Evolutionary conservation across 1,140 invertebrate genomes (phyloP), one percentile per base, ranked within the genome.

Genomic region (Atta colombica): DNA sequence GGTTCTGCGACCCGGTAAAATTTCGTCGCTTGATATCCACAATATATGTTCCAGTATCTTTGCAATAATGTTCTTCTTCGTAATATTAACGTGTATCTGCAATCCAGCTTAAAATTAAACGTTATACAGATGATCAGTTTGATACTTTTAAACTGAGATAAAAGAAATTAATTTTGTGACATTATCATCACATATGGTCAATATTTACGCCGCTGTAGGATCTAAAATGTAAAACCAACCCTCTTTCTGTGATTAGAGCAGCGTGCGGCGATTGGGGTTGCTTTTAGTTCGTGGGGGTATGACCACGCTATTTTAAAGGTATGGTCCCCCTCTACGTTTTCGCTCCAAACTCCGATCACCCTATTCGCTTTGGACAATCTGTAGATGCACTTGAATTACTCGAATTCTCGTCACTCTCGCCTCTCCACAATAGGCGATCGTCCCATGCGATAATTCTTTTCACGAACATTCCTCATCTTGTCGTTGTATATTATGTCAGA

Each of bases 191-290:
- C 3, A 12, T 69, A 8, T 53, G 78, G 69, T 63, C 81, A 87
- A 88, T 87, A 72, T 12, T 72, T 77, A 21, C 1, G 18, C 69
- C 2, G 39, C 39, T 69, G 63, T 39, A 16, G 77, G 86, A 63
- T 92, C 88, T 89, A 85, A 88, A 93, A 91, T 93, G 91, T 91
- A 92, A 95, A 95, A 92, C 94, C 94, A 94, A 93, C 91, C 94
- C 93, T 92, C 92, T 93, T 93, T 91, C 90, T 91, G 88, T 94
- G 93, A 95, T 95, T 95, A 94, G 93, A 94, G 92, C 90, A 90
- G 90, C 93, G 92, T 90, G 86, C 84, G 77, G 75, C 82, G 81
- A 93, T 93, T 92, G 92, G 94, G 94, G 93, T 93, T 91, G 93
- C 81, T 74, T 89, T 88, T 87, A 90, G 82, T 49, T 84, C 69